These are phyloP conservation scores for Molossus alvarezi DNA, from an alignment of 2,797 vertebrate genomes.

Conservation along the genomic window DNA sequence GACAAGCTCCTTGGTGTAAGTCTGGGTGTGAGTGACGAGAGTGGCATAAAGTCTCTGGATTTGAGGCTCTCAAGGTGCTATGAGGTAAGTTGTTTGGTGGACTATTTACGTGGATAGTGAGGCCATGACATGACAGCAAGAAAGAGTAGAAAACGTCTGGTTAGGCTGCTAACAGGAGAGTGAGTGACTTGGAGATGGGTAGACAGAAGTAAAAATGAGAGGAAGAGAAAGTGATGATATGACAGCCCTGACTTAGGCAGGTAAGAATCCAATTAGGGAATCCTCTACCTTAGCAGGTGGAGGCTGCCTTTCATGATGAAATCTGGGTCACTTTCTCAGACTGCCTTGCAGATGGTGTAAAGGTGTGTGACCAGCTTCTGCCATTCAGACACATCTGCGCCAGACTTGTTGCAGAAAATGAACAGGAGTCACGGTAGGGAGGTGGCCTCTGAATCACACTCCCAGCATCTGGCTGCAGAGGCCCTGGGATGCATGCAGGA, in stretches of 20 bases:
- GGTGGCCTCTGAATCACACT: rapidly evolving
- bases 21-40: neutral
- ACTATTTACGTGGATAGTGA: neutral
- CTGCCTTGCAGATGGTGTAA: neutral
- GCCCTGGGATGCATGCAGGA: too few species aligned
- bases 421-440: neutral
- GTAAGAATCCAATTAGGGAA: neutral
- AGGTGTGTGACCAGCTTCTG: neutral
- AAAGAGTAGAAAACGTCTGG: neutral
- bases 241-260: neutral
- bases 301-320: neutral
- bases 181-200: neutral
- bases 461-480: neutral
- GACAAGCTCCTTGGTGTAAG: neutral
- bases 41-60: neutral
- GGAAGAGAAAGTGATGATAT: neutral
- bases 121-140: neutral
- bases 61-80: neutral
- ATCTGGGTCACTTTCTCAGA: neutral
- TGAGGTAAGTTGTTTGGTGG: neutral
- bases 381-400: neutral
- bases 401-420: neutral
- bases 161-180: neutral
- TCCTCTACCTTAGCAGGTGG: neutral
- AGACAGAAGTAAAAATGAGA: neutral